Percentiles rank a stretch among this genome's conserved stretches.
These are phyloP conservation scores for Cichladusa arquata DNA, from an alignment of 2,113 vertebrate genomes.

Conservation along the genomic window DNA sequence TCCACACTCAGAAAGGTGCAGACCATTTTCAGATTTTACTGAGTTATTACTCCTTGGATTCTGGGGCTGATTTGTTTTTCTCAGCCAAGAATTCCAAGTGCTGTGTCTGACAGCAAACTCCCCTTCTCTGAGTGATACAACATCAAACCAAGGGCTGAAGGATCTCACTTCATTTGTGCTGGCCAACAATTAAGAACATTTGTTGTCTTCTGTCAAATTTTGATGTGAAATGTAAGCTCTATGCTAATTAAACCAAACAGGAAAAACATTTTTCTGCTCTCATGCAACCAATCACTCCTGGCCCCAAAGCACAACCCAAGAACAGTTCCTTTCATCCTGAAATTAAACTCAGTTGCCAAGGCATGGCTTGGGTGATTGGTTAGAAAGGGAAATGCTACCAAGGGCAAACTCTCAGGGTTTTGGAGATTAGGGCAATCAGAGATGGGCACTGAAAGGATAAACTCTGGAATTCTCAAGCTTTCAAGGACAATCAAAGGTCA, in stretches of 20 bases:
- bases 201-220: slow-evolving; percentile 38
- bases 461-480: neutral
- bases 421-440: neutral
- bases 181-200: slow-evolving; percentile 32
- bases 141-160: neutral
- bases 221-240: neutral
- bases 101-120: neutral
- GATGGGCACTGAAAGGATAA: neutral
- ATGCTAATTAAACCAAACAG: slow-evolving; percentile 52
- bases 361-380: neutral
- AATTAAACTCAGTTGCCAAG: neutral
- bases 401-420: neutral
- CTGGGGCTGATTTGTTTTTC: neutral
- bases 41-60: neutral
- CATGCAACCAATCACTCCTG: slow-evolving; percentile 9
- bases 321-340: neutral
- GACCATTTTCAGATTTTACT: neutral
- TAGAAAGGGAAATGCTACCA: neutral
- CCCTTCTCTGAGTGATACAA: neutral
- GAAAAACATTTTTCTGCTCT: slow-evolving; percentile 48
- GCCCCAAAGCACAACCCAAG: neutral
- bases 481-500: neutral
- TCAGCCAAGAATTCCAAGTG: neutral
- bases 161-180: slow-evolving; percentile 12
- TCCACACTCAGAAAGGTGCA: neutral